Base-by-base conservation (phyloP, 2,113 vertebrate species). In the Macrotus californicus region DNA sequence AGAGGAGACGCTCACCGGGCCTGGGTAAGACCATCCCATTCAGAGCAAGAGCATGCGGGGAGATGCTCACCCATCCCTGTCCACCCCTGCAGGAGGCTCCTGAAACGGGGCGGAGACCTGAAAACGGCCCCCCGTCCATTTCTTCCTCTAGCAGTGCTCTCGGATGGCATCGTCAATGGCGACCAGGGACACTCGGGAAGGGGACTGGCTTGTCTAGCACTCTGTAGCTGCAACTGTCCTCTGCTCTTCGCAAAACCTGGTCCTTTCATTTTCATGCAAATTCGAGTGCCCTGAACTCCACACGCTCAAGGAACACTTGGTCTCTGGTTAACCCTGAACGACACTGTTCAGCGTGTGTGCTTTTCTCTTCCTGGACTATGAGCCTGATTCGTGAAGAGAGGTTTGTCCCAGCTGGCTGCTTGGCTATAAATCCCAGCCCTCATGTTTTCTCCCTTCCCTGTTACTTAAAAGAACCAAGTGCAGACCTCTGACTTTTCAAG, bases 241-340 rank as follows among this genome's bases (percentile, higher is more conserved):
- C 52, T 93, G 77, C 88, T 54, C 73, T 92, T 59, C 95, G 85
- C 36, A 96, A 94, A 96, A 95, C 61, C 64, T 59, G 81, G 83
- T 82, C 79, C 36, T 73, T 13, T 46, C 69, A 79, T 75, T 43
- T 59, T 77, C 6, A 96, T 64, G 88, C 96, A 95, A 95, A 95
- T 89, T n/a, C 6, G 43, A 92, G 61, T 56, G 66, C 73, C 64
- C 73, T 61, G 87, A 95, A 82, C 72, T 59, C 56, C 76, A 77
- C 1, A 36, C 80, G 36, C 77, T 86, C 54, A 76, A 69, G 81
- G 54, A 86, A 94, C 54, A 66, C 59, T 87, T 83, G 77, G 89
- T 83, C 81, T 82, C 96, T 96, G 77, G 93, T 91, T 94, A 95
- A 94, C 91, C 88, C 96, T 92, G 91, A 97, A 94, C 79, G 81